Conservation (phyloP, 2,888 invertebrate species). For the Polietes domitor region DNA sequence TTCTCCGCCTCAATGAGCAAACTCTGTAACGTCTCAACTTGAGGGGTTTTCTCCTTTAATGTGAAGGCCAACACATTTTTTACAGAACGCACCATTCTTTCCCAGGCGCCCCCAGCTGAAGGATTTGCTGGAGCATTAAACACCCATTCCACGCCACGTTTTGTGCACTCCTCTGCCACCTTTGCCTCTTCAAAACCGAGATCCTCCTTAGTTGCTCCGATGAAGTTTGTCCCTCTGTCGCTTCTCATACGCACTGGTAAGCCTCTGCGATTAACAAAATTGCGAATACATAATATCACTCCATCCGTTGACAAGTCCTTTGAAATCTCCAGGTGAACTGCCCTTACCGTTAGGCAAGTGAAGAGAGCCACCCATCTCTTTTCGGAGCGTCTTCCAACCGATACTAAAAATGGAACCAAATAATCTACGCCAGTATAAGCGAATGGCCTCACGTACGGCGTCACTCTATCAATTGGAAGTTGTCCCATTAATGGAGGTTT, state of each 20-base stretch:
- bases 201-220: conserved; percentile 50
- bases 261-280: neutral
- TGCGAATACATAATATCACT: conserved; percentile 34
- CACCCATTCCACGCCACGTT: conserved; percentile 59
- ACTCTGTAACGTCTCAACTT: conserved; percentile 58
- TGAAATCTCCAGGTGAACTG: conserved; percentile 3
- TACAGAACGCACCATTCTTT: conserved; percentile 56
- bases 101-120: conserved; percentile 60
- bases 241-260: conserved; percentile 43
- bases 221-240: conserved; percentile 53
- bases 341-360: conserved; percentile 35
- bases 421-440: conserved; percentile 39
- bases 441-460: conserved; percentile 39
- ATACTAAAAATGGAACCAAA: conserved; percentile 15
- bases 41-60: conserved; percentile 58
- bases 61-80: conserved; percentile 58
- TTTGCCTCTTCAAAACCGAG: conserved; percentile 9
- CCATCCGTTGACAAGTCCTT: conserved; percentile 46
- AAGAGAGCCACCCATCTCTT: conserved; percentile 47
- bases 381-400: conserved; percentile 35
- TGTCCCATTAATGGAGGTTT: conserved; percentile 30
- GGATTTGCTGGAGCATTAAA: conserved; percentile 65
- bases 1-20: conserved; percentile 60
- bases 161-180: conserved; percentile 43
- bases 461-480: conserved; percentile 23